Evolutionary conservation across 2,888 invertebrate species (phyloP).

Genomic region (Melanargia galathea): DNA sequence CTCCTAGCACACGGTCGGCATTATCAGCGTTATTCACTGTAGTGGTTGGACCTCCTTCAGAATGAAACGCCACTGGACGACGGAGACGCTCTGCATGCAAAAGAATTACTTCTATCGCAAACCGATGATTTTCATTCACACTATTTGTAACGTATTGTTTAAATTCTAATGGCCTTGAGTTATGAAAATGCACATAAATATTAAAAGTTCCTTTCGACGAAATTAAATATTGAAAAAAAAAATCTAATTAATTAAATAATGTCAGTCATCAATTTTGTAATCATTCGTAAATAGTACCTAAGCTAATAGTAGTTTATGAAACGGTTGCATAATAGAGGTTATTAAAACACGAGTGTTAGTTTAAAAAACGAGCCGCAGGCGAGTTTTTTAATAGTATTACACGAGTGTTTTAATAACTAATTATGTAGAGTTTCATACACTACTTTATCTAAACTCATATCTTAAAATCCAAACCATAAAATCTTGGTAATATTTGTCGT

Average conservation of each 20-base stretch:
- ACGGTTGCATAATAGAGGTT: too few relatives aligned
- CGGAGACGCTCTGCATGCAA: conserved; percentile 64
- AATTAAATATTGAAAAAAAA: neutral
- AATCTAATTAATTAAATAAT: neutral
- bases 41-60: conserved; percentile 54
- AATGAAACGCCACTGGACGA: conserved; percentile 69
- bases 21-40: conserved; percentile 61
- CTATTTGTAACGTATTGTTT: too few relatives aligned
- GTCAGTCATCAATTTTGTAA: neutral
- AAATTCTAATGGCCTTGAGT: neutral
- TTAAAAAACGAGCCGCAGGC: too few relatives aligned
- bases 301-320: too few relatives aligned
- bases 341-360: too few relatives aligned
- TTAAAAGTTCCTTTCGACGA: neutral
- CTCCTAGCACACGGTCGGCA: conserved; percentile 70
- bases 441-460: too few relatives aligned
- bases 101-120: neutral
- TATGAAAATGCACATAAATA: neutral
- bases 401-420: too few relatives aligned
- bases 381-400: too few relatives aligned
- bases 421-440: too few relatives aligned
- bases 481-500: too few relatives aligned
- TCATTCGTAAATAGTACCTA: neutral
- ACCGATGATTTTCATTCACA: too few relatives aligned
- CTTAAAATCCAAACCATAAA: too few relatives aligned